Base-by-base conservation (phyloP, 2,797 vertebrate species). In the Trachurus trachurus region DNA sequence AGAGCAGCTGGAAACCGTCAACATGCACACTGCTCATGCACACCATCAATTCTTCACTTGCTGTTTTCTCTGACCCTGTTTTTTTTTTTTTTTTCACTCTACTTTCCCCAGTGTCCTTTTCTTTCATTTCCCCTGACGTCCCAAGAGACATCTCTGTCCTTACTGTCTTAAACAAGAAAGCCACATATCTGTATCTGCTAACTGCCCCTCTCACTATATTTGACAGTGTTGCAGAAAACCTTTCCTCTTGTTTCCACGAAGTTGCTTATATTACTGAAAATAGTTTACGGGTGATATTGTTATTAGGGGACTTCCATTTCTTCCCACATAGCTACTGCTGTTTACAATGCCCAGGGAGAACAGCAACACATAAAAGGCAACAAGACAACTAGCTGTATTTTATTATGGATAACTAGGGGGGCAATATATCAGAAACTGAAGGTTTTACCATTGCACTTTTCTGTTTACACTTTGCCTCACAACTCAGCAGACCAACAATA, bases 1-100 rank as follows among this genome's bases (percentile, higher is more conserved):
- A 1, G 45, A 80, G 34, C 71, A 82, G 81, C 71, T 73, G 72
- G 75, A 85, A 81, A 76, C 54, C 71, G 81, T 31, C 50, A 72
- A 34, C 62, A 26, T 0, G 61, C 71, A 49, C 54, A 82, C 65
- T 9, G 1, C 45, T 49, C 56, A 42, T 56, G 58, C 62, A 60
- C 58, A 53, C 60, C 39, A 19, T 73, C 76, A 71, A 26, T 81
- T 85, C 50, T 62, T 77, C 39, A 29, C 47, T 19, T 4, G 7
- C 34, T 49, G 17, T 70, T 82, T 76, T 59, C 61, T 53, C 19
- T 31, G 6, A 26, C 17, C 40, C 17, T 11, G 6, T 45, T 57
- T 31, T 22, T 37, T 37, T 31, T 22, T 37, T 37, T 26, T 37
- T 37, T 21, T 7, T 1, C 5, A 5, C 42, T 54, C 59, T 22